These are phyloP conservation scores for Chrysochloris asiatica DNA, from an alignment of 2,113 vertebrate genomes.

Conservation along the genomic window DNA sequence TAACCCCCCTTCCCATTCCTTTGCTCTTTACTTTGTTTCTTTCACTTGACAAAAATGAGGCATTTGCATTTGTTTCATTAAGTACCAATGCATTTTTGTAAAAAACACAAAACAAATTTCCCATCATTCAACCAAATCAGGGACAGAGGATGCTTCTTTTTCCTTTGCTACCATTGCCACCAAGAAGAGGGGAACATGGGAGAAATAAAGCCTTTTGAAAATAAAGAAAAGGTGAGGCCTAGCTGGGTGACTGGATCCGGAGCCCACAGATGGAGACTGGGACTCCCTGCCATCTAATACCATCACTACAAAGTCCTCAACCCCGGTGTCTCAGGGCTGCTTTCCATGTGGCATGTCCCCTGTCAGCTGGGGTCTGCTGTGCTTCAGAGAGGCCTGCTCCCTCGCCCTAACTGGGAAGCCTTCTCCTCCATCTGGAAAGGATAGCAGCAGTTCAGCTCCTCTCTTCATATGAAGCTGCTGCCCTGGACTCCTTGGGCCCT, in stretches of 20 bases:
- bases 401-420: neutral
- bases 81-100: neutral
- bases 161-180: constrained; percentile 17
- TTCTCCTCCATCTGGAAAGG: constrained; percentile 41
- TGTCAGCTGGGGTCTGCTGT: neutral
- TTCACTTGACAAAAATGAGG: constrained; percentile 32
- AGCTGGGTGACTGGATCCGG: neutral
- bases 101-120: neutral
- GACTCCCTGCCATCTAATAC: neutral
- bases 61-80: constrained; percentile 42
- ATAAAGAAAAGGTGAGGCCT: constrained; percentile 35
- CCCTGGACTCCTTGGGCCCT: neutral
- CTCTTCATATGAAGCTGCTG: neutral
- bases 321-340: neutral
- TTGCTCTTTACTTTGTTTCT: constrained; percentile 13
- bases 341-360: neutral
- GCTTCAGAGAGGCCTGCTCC: neutral
- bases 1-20: neutral
- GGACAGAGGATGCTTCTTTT: neutral
- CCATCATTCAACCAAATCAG: constrained; percentile 33
- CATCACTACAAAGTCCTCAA: constrained; percentile 41
- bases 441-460: neutral
- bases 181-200: constrained; percentile 6
- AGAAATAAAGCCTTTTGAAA: constrained; percentile 46
- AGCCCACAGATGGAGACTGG: neutral